Percentiles rank a stretch among this genome's conserved stretches.
phyloP scores from a whole-genome alignment of 2,888 invertebrate genomes.

The Papilio gigon region DNA sequence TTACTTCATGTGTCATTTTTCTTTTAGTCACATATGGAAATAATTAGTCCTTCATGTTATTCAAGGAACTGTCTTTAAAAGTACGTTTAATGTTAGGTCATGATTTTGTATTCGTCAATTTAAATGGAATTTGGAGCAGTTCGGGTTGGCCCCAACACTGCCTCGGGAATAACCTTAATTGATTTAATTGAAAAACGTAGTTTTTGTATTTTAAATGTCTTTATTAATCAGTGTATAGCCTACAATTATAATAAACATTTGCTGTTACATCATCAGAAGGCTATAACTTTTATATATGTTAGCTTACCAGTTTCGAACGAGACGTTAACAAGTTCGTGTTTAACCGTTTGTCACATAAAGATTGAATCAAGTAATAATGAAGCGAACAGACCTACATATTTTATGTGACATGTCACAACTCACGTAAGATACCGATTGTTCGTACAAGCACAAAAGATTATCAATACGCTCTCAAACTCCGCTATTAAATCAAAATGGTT shows the following conservation, averaged over 20 bases:
- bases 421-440: conserved; percentile 26
- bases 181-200: too few relatives aligned
- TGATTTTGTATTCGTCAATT: neutral
- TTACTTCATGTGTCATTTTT: conserved; percentile 7
- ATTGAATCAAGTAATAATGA: conserved; percentile 8
- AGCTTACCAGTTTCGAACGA: neutral
- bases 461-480: conserved; percentile 25
- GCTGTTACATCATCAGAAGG: too few relatives aligned
- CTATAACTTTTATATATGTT: neutral
- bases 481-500: conserved; percentile 35
- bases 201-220: too few relatives aligned
- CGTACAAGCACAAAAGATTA: conserved; percentile 26
- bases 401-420: conserved; percentile 31
- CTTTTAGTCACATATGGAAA: conserved; percentile 63
- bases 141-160: neutral
- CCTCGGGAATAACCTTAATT: neutral
- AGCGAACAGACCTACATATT: conserved; percentile 22
- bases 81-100: neutral
- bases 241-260: too few relatives aligned
- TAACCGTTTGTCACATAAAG: neutral
- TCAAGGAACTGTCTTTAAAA: conserved; percentile 49
- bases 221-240: too few relatives aligned
- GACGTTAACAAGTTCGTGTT: neutral
- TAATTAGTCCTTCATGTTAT: conserved; percentile 63
- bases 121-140: neutral